A percentile compares a stretch with the other conserved stretches of the same genome.
Evolutionary conservation across 2,797 vertebrate species (phyloP).

Genomic region (Halcyon leucocephala): DNA sequence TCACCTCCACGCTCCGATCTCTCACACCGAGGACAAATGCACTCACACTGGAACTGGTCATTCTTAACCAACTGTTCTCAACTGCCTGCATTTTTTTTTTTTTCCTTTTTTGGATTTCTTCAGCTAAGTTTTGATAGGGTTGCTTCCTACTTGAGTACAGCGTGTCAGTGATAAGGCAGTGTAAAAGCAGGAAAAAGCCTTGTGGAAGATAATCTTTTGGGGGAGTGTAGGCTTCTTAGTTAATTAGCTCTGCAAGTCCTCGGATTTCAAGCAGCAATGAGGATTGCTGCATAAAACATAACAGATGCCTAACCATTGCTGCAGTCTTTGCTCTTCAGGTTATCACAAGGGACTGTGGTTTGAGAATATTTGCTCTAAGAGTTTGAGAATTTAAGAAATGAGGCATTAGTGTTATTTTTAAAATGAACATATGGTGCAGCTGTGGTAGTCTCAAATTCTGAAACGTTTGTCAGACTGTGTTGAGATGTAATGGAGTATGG

Average conservation of each 20-base stretch:
- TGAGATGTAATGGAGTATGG: neutral
- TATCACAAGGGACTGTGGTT: neutral
- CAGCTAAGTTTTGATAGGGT: neutral
- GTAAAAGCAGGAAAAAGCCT: neutral
- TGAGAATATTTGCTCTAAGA: neutral
- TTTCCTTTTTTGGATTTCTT: neutral
- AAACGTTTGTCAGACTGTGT: neutral
- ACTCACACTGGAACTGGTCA: accelerated
- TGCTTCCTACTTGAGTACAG: neutral
- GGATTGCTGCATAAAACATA: neutral
- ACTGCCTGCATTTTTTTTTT: neutral
- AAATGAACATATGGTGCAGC: conserved; percentile 6
- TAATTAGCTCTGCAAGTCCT: conserved; percentile 27
- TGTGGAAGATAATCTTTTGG: conserved; percentile 19
- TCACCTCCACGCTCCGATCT: neutral
- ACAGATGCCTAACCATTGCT: neutral
- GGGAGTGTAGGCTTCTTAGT: conserved; percentile 7
- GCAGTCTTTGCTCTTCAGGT: neutral
- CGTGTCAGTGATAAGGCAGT: neutral
- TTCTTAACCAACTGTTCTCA: neutral
- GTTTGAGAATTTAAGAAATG: neutral
- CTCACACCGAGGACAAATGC: no score
- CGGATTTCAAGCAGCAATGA: neutral
- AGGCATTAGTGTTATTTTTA: neutral
- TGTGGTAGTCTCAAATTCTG: neutral